Conservation (phyloP, 2,113 vertebrate species). For the Montifringilla adamsi region DNA sequence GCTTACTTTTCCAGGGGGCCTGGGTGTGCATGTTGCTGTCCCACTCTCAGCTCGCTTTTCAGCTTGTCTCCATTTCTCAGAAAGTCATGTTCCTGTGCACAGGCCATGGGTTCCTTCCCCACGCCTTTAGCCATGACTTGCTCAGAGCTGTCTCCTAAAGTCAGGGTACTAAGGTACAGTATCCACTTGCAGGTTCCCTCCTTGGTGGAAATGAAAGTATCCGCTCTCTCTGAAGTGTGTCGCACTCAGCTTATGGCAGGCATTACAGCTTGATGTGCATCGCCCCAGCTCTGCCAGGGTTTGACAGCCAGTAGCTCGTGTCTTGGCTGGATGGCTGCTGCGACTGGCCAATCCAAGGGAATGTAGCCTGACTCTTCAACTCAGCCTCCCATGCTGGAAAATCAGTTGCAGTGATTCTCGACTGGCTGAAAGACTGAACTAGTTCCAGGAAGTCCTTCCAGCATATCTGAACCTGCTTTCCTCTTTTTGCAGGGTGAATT, state of each 20-base stretch:
- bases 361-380: not conserved
- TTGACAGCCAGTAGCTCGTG: not conserved
- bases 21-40: not conserved
- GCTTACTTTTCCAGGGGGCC: not conserved
- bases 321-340: not conserved
- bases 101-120: not conserved
- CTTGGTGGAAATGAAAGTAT: not conserved
- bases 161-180: not conserved
- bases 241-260: not conserved
- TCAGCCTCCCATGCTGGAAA: not conserved
- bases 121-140: not conserved
- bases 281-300: not conserved
- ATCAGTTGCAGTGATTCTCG: not conserved
- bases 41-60: not conserved
- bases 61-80: not conserved
- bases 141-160: not conserved
- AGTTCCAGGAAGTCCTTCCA: not conserved
- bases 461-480: not conserved
- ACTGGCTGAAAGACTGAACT: not conserved
- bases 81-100: not conserved
- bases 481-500: not conserved
- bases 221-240: not conserved
- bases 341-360: not conserved
- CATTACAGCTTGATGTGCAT: not conserved
- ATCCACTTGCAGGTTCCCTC: not conserved